Evolutionary conservation across 2,113 vertebrate species (phyloP).

Genomic region (Murina feae): DNA sequence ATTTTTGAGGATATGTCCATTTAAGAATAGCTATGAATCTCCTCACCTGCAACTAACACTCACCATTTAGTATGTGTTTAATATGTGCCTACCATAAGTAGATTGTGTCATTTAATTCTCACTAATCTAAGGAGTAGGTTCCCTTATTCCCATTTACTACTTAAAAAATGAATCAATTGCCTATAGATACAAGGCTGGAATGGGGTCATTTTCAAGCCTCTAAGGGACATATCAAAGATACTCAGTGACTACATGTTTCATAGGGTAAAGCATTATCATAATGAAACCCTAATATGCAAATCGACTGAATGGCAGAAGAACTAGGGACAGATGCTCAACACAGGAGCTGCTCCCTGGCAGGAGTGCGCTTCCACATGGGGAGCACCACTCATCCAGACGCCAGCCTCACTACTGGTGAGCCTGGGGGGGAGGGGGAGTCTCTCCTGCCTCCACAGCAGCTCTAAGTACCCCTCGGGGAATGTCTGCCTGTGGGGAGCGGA

Average conservation of each 20-base stretch:
- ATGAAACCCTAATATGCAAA: no score
- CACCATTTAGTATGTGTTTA: not conserved
- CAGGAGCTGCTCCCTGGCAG: no score
- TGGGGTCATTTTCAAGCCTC: not conserved
- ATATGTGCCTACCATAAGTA: not conserved
- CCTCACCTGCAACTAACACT: not conserved
- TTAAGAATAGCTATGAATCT: not conserved
- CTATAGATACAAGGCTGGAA: not conserved
- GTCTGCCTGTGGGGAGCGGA: no score
- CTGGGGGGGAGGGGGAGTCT: no score
- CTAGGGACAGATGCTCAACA: no score
- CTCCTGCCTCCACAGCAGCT: no score
- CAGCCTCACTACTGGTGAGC: no score
- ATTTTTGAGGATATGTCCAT: not conserved
- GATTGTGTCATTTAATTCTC: not conserved
- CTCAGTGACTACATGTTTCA: not conserved
- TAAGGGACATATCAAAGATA: not conserved
- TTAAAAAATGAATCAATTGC: not conserved
- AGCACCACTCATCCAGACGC: no score
- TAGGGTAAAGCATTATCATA: not conserved
- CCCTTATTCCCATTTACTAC: not conserved
- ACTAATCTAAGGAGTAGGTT: not conserved
- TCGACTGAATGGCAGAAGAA: no score
- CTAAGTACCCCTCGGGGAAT: no score
- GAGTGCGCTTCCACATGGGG: no score